Percentiles rank a stretch among this genome's conserved stretches.
phyloP scores from a whole-genome alignment of 2,888 invertebrate genomes.

The Dryadula phaetusa region DNA sequence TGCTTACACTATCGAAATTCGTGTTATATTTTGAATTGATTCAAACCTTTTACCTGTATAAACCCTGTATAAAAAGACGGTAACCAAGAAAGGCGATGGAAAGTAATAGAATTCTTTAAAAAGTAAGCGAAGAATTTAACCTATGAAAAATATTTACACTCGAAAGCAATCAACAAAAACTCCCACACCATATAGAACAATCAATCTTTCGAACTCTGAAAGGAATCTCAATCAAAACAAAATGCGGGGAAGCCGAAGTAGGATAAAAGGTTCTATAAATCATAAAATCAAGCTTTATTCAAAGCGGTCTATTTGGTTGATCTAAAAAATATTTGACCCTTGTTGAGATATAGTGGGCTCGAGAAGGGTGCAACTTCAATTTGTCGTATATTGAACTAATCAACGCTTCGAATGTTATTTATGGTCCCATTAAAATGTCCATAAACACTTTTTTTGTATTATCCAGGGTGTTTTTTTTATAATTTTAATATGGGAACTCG shows the following conservation, averaged over 20 bases:
- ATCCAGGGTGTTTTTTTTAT: conserved; percentile 58
- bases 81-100: conserved; percentile 17
- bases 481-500: conserved; percentile 37
- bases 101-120: conserved; percentile 28
- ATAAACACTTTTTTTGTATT: conserved; percentile 65
- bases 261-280: conserved; percentile 81
- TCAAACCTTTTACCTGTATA: background rate
- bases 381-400: conserved; percentile 77
- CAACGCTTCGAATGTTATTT: conserved; percentile 71
- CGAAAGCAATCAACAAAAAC: conserved; percentile 74
- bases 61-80: conserved; percentile 2
- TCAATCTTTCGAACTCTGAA: conserved; percentile 79
- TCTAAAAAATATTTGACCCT: conserved; percentile 74
- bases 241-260: conserved; percentile 75
- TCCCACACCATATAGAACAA: conserved; percentile 79
- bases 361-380: conserved; percentile 75
- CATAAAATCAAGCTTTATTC: conserved; percentile 83
- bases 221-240: conserved; percentile 83
- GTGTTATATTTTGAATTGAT: background rate
- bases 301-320: conserved; percentile 74
- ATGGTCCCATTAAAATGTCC: conserved; percentile 78
- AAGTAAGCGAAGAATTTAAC: conserved; percentile 60
- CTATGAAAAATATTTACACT: conserved; percentile 74
- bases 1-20: conserved; percentile 27
- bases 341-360: conserved; percentile 63